phyloP scores from a whole-genome alignment of 2,797 vertebrate genomes.

The Eremophila alpestris region DNA sequence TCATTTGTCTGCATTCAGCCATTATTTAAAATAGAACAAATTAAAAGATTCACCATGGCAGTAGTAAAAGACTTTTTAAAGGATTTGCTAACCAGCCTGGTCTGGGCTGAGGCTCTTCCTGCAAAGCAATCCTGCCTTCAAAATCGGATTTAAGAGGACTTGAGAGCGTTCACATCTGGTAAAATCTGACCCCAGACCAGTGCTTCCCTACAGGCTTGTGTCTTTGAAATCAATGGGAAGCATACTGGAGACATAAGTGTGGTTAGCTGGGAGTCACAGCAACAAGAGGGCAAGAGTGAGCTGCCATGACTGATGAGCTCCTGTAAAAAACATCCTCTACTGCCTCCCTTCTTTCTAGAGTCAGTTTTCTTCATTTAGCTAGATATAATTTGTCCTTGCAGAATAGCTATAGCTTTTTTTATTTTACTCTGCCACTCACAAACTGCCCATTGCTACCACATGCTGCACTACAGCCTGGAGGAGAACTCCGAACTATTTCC shows the following conservation, averaged over 20 bases:
- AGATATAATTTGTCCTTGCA: not conserved
- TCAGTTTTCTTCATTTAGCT: not conserved
- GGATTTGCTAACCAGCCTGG: not conserved
- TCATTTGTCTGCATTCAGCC: not conserved
- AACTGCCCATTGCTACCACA: slow-evolving; percentile 43
- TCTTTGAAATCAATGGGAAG: not conserved
- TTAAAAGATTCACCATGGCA: not conserved
- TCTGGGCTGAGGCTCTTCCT: not conserved
- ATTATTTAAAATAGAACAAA: not conserved
- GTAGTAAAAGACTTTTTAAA: not conserved
- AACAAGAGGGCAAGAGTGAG: not conserved
- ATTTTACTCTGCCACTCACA: not conserved
- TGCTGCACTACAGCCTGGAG: slow-evolving; percentile 51
- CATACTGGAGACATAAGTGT: not conserved
- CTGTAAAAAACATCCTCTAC: not conserved
- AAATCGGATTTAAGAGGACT: not conserved
- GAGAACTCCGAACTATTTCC: slow-evolving; percentile 17
- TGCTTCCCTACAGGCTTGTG: not conserved
- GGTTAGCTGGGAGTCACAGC: slow-evolving; percentile 11
- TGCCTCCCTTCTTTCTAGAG: not conserved
- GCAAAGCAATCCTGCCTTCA: not conserved
- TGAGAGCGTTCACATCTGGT: not conserved
- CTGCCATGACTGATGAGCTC: not conserved
- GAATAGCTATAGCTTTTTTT: not conserved
- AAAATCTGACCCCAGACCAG: not conserved